Conservation (phyloP, 2,113 vertebrate genomes). For the Myiopsitta monachus region DNA sequence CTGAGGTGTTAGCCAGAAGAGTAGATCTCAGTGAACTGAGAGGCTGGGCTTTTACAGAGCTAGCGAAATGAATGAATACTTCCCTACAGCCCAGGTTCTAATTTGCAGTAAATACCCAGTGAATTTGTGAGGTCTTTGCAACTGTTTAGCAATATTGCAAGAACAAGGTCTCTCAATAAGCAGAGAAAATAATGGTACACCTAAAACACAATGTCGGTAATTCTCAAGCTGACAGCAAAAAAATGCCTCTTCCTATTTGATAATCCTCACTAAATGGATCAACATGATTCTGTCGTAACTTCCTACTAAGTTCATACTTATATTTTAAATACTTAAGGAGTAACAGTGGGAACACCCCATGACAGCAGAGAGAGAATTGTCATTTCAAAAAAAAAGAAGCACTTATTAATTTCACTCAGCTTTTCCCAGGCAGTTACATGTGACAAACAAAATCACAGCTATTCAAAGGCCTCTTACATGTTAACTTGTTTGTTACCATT, state of each 20-base stretch:
- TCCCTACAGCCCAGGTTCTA: background rate
- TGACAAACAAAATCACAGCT: background rate
- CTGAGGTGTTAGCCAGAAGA: background rate
- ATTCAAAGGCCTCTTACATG: background rate
- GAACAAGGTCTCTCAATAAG: background rate
- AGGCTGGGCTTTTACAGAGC: background rate
- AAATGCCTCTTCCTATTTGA: background rate
- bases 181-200: background rate
- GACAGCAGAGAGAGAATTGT: background rate
- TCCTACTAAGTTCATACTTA: background rate
- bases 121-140: background rate
- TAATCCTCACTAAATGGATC: background rate
- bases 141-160: background rate
- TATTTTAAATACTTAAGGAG: background rate
- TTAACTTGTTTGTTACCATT: background rate
- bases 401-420: background rate
- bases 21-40: background rate
- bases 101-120: background rate
- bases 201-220: rapidly evolving
- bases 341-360: background rate
- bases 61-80: background rate
- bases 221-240: background rate
- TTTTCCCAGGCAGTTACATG: background rate
- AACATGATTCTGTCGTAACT: background rate
- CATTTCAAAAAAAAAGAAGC: background rate